phyloP scores from a whole-genome alignment of 2,113 vertebrate genomes.

The Benitochromis conjunctus region DNA sequence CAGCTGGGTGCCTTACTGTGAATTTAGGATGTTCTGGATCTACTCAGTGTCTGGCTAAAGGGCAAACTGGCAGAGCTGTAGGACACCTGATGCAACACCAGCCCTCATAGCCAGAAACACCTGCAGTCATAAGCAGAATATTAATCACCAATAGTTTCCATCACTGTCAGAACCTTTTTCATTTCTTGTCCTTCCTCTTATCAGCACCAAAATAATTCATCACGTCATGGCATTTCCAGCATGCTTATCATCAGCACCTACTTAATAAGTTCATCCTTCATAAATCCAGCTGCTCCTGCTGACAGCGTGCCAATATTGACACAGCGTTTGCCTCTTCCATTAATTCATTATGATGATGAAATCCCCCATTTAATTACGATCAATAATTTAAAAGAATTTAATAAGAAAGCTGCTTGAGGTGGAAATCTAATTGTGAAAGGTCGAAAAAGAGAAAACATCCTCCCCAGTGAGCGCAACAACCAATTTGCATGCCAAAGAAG shows the following conservation, averaged over 20 bases:
- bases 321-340: neutral
- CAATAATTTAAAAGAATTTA: constrained; percentile 54
- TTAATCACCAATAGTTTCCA: neutral
- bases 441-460: constrained; percentile 7
- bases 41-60: neutral
- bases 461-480: constrained; percentile 4
- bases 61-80: neutral
- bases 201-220: neutral
- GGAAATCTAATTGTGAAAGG: constrained; percentile 45
- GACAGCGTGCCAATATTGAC: constrained; percentile 40
- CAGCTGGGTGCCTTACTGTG: neutral
- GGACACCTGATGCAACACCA: neutral
- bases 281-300: neutral
- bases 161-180: neutral
- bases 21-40: neutral
- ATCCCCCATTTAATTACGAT: constrained; percentile 44
- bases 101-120: neutral
- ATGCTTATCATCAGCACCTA: neutral
- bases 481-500: constrained; percentile 45
- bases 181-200: neutral
- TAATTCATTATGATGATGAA: constrained; percentile 41
- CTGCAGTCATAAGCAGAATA: neutral
- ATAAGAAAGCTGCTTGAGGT: constrained; percentile 51
- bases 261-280: neutral
- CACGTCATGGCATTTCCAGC: neutral